Base-by-base conservation (phyloP, 2,797 vertebrate genomes). In the Melanotaenia pygmaea region DNA sequence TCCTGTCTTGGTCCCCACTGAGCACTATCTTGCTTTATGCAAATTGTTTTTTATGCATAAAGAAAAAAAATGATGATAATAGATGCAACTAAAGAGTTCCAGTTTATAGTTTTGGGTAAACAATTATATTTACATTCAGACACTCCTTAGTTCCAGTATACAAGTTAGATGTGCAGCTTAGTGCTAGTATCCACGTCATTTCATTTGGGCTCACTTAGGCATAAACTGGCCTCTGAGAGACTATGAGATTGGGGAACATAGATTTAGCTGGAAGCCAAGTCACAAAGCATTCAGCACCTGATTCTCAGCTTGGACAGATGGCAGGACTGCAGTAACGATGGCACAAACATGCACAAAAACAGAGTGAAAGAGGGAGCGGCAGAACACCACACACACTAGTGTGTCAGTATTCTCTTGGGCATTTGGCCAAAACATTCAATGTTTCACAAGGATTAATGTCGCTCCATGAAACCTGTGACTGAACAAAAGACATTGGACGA, bases 221-320 rank as follows among this genome's bases (percentile, higher is more conserved):
- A 59, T 82, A 80, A 90, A 81, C 74, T 86, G 86, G 83, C 81
- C 84, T 83, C 74, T 0, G 86, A 88, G 85, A 86, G 79, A 61
- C 61, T 79, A 56, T 51, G 63, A 86, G 58, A 64, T 64, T 26
- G 60, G 80, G 77, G 86, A 86, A 84, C 75, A 78, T 4, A 59
- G 77, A 88, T 80, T 80, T 86, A 89, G 86, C 88, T 78, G 77
- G 65, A 67, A 86, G 91, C 89, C 91, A 91, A 89, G 84, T 84
- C 76, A 74, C 83, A 86, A 88, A 91, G 84, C 82, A 80, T 85
- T 80, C 82, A 59, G 87, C 90, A 91, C 90, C 92, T 91, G 89
- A 90, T 89, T 88, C 88, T 77, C 83, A 77, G 81, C 80, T 64
- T 67, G 87, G 89, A 91, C 93, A 94, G 92, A 94, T 92, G 93